Conservation (phyloP, 2,797 vertebrate genomes). For the Columba guinea region DNA sequence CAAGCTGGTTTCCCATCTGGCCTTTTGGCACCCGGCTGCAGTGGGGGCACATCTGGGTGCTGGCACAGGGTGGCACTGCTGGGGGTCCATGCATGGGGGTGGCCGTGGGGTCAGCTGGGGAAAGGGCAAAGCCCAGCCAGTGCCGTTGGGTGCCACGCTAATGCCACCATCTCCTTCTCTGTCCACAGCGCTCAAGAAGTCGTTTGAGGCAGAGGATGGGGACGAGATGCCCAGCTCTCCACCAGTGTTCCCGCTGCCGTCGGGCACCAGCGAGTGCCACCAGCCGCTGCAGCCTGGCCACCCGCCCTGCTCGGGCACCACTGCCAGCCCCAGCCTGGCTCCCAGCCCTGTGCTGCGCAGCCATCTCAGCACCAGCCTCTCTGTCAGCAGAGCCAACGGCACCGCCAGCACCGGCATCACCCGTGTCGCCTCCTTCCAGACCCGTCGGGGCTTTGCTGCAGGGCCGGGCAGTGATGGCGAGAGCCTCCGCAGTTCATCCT, state of each 20-base stretch:
- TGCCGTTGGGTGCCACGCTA: background rate
- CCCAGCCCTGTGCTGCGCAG: constrained; percentile 74
- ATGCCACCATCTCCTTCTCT: background rate
- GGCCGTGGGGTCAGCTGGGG: background rate
- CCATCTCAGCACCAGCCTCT: constrained; percentile 75
- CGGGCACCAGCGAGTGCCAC: constrained; percentile 64
- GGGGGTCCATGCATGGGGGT: accelerated
- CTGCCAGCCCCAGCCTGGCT: constrained; percentile 52
- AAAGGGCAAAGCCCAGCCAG: background rate
- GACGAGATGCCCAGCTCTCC: constrained; percentile 73
- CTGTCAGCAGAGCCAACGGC: constrained; percentile 66
- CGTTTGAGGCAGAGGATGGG: constrained; percentile 86
- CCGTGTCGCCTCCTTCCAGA: constrained; percentile 83
- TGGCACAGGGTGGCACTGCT: accelerated
- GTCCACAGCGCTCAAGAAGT: constrained; percentile 85
- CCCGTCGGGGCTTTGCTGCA: constrained; percentile 62
- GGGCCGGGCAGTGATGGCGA: constrained; percentile 84
- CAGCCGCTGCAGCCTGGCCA: constrained; percentile 54
- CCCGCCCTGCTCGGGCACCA: constrained; percentile 49
- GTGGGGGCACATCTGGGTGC: background rate
- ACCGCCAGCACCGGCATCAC: constrained; percentile 61
- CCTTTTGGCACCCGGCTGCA: background rate
- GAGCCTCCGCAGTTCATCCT: constrained; percentile 87
- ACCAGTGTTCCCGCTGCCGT: constrained; percentile 53
- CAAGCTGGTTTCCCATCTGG: background rate